Evolutionary conservation across 2,888 invertebrate species (phyloP), one percentile per base, ranked within the genome.

Genomic region (Ectemnius lituratus): DNA sequence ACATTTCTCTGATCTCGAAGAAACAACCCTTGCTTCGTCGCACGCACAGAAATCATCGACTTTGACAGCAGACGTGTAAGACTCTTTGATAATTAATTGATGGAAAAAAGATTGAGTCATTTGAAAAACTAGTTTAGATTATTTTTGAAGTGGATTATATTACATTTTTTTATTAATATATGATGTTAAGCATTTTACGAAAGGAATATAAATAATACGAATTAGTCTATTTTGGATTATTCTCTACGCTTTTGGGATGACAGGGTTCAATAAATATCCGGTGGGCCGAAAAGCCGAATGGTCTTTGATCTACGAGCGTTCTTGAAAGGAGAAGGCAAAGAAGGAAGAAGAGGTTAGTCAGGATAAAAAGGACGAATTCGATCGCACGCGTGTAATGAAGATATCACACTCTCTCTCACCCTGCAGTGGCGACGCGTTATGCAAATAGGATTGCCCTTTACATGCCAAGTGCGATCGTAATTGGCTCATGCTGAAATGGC

Each of bases 371-470:
- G 49, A 70, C 28, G 66, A 75, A 61, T 28, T 58, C 14, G 62
- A 70, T 37, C 37, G 63, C 67, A 78, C 73, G 73, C 82, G 74
- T 83, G 87, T 88, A 89, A 90, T 90, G 85, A 82, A 88, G 87
- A 87, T 89, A 88, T 88, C 87, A 52, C 16, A 52, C 52, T 81
- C 62, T 75, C 69, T 61, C 83, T 76, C 83, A 2, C 23, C 3
- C 37, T 80, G 80, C 76, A 8, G 37, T 37, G 37, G 82, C 84
- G 83, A 84, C 85, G 84, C 87, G 81, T 86, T 88, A 90, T 90
- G 88, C 87, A 88, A 89, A 90, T 90, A 86, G 81, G 82, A 85
- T 87, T 84, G 83, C 84, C 83, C 83, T 87, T 86, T 87, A 86
- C 86, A 84, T 84, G 86, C 86, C 83, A 79, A 75, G 75, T 79